A percentile compares a stretch with the other conserved stretches of the same genome.
Evolutionary conservation across 23 tunicate species (phyloP).

Genomic region (Trididemnum clinides): DNA sequence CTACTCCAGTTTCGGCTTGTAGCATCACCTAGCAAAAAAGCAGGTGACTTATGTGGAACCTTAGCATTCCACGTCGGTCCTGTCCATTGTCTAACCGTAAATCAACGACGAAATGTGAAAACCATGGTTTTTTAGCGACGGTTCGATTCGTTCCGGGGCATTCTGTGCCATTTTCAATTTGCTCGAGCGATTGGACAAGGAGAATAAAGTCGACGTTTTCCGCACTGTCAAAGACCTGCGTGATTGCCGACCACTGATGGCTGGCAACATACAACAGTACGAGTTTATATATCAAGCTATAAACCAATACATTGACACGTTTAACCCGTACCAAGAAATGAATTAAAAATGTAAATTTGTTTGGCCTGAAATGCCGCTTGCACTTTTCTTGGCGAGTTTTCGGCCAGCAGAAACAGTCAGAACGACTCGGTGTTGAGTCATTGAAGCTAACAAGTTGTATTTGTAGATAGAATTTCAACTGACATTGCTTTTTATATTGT

Average conservation of each 20-base stretch:
- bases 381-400: too few species aligned
- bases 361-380: too few species aligned
- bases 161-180: constrained; percentile 48
- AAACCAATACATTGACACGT: constrained; percentile 40
- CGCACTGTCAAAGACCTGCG: constrained; percentile 58
- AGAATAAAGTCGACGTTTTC: constrained; percentile 54
- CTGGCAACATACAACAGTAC: constrained; percentile 28
- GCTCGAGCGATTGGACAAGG: constrained; percentile 43
- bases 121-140: constrained; percentile 1
- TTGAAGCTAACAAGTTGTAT: too few species aligned
- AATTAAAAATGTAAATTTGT: too few species aligned
- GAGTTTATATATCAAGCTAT: constrained; percentile 64
- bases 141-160: constrained; percentile 5
- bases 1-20: too few species aligned
- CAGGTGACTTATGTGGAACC: too few species aligned
- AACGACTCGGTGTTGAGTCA: too few species aligned
- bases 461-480: too few species aligned
- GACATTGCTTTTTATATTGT: too few species aligned
- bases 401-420: too few species aligned
- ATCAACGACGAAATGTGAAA: not conserved
- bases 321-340: constrained; percentile 47
- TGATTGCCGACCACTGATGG: constrained; percentile 46
- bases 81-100: not conserved
- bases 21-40: too few species aligned
- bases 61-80: too few species aligned